Evolutionary conservation across 2,797 vertebrate genomes (phyloP).

Genomic region (Phrynocephalus forsythii): DNA sequence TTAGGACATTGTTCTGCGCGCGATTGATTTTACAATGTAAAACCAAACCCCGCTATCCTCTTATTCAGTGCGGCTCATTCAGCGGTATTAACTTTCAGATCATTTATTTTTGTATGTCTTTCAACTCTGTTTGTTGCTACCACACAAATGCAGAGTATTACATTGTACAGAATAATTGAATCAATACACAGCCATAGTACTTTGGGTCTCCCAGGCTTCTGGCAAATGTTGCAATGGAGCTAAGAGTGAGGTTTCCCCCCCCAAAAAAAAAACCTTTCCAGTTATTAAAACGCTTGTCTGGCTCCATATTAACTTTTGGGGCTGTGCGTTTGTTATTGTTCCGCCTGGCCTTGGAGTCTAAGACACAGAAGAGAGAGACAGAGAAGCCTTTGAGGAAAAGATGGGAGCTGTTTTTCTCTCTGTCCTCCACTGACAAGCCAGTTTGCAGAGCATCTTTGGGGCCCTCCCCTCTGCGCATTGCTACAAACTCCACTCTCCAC

Average conservation of each 20-base stretch:
- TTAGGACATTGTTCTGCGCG: slow-evolving; percentile 70
- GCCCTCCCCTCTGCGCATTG: neutral
- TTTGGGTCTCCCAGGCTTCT: slow-evolving; percentile 67
- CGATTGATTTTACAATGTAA: slow-evolving; percentile 71
- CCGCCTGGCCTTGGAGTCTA: rapidly evolving
- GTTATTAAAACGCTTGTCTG: slow-evolving; percentile 60
- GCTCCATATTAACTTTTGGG: slow-evolving; percentile 44
- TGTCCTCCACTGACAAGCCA: rapidly evolving
- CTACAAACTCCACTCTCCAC: neutral
- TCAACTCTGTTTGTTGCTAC: slow-evolving; percentile 84
- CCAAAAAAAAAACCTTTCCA: slow-evolving; percentile 49
- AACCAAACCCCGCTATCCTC: slow-evolving; percentile 63
- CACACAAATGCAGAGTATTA: slow-evolving; percentile 80
- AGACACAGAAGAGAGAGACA: rapidly evolving
- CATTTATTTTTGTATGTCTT: slow-evolving; percentile 83
- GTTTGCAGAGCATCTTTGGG: neutral
- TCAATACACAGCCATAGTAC: slow-evolving; percentile 74
- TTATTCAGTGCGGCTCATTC: slow-evolving; percentile 80
- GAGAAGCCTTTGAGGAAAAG: rapidly evolving
- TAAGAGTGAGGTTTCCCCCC: slow-evolving; percentile 6
- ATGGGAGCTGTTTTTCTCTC: rapidly evolving
- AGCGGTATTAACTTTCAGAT: slow-evolving; percentile 84
- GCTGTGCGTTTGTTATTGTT: slow-evolving; percentile 5
- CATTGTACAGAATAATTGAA: slow-evolving; percentile 81
- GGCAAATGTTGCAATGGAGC: slow-evolving; percentile 17